phyloP scores from a whole-genome alignment of 2,888 invertebrate genomes.

The Drosophila setosimentum region DNA sequence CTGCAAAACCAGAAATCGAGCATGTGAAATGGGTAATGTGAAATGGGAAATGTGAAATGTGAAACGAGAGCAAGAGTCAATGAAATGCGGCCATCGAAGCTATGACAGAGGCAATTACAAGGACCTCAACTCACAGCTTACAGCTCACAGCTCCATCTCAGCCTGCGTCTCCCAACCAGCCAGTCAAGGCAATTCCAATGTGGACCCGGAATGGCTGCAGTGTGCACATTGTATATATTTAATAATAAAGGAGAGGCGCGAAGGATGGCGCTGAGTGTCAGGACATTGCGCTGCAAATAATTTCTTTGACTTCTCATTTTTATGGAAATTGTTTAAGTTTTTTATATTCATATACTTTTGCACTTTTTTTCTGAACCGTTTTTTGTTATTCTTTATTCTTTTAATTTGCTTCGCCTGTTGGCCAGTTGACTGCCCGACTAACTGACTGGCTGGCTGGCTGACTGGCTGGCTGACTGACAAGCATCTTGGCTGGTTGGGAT shows the following conservation, averaged over 20 bases:
- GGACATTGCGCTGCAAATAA: conserved; percentile 51
- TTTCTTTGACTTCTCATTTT: conserved; percentile 74
- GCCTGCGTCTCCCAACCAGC: conserved; percentile 5
- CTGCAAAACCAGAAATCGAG: conserved; percentile 78
- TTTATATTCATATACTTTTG: conserved; percentile 68
- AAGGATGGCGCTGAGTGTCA: conserved; percentile 15
- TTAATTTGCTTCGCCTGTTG: conserved; percentile 49
- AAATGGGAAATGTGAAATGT: conserved; percentile 7
- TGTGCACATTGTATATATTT: conserved; percentile 66
- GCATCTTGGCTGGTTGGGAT: conserved; percentile 33
- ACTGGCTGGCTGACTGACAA: conserved; percentile 4
- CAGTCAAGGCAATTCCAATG: conserved; percentile 21
- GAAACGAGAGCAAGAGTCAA: conserved; percentile 56
- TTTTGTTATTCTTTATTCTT: conserved; percentile 51
- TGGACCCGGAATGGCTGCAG: conserved; percentile 30
- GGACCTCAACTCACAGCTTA: conserved; percentile 21
- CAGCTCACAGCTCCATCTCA: conserved; percentile 12
- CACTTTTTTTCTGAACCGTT: conserved; percentile 7
- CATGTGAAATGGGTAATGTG: background rate
- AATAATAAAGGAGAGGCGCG: conserved; percentile 56
- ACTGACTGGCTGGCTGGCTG: background rate
- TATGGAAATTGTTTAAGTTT: conserved; percentile 76
- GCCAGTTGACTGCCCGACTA: conserved; percentile 16
- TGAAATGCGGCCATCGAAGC: conserved; percentile 58
- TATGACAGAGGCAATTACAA: conserved; percentile 76